Evolutionary conservation across 2,797 vertebrate species (phyloP).

Genomic region (Adelosebastes latens): DNA sequence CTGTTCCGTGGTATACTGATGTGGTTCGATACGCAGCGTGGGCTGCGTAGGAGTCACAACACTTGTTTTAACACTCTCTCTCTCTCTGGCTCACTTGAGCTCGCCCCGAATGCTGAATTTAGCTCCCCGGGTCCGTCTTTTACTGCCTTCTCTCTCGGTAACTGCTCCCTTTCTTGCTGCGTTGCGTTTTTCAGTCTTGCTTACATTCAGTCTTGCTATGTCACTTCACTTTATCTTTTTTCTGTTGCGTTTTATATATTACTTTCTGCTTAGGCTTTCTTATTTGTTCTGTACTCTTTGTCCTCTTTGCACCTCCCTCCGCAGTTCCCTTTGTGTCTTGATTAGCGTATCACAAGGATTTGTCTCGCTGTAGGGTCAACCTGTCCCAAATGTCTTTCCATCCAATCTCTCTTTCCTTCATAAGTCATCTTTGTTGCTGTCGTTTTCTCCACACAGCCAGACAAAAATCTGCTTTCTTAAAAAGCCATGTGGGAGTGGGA

Average conservation of each 20-base stretch:
- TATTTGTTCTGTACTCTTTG: constrained; percentile 13
- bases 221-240: constrained; percentile 37
- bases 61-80: constrained; percentile 72
- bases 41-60: constrained; percentile 77
- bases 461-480: constrained; percentile 27
- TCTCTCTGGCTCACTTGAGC: constrained; percentile 60
- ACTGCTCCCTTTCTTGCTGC: constrained; percentile 53
- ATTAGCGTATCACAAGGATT: constrained; percentile 13
- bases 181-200: constrained; percentile 51
- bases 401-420: background rate
- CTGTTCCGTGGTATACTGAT: constrained; percentile 67
- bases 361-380: background rate
- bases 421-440: constrained; percentile 35
- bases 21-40: constrained; percentile 75
- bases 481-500: constrained; percentile 29
- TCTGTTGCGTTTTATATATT: constrained; percentile 21
- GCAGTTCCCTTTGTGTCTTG: constrained; percentile 19
- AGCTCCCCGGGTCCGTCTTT: constrained; percentile 60
- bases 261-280: constrained; percentile 6
- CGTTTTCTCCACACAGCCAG: background rate
- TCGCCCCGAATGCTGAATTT: constrained; percentile 65
- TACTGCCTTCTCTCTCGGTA: constrained; percentile 47
- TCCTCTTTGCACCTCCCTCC: constrained; percentile 7
- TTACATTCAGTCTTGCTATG: constrained; percentile 53
- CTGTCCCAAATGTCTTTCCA: constrained; percentile 9